A percentile compares a stretch with the other conserved stretches of the same genome.
Conservation (phyloP, 1,140 invertebrate species). For the Eueides isabella region DNA sequence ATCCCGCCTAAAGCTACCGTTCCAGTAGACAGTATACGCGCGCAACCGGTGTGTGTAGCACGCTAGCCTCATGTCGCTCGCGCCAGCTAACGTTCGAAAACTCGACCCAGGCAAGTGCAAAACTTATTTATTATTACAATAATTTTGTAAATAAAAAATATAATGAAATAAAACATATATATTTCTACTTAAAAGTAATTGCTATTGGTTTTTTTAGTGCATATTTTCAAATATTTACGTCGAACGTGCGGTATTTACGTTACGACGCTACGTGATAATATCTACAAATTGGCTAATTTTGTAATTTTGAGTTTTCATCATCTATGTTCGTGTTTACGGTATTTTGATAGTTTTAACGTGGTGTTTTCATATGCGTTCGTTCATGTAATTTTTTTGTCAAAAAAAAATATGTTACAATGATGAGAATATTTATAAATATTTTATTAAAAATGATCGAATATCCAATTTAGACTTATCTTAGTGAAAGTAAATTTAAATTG, state of each 20-base stretch:
- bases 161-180: not conserved
- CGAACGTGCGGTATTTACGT: not conserved
- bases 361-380: not conserved
- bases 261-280: not conserved
- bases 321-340: not conserved
- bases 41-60: conserved; percentile 62
- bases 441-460: no score
- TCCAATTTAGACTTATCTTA: no score
- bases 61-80: conserved; percentile 55
- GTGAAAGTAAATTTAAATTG: no score
- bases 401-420: not conserved
- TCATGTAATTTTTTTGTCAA: not conserved
- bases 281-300: not conserved
- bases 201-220: not conserved
- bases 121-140: not conserved
- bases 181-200: not conserved
- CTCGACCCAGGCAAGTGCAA: conserved; percentile 56
- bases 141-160: conserved; percentile 20
- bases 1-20: conserved; percentile 52
- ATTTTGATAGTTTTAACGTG: not conserved
- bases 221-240: not conserved
- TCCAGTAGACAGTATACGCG: conserved; percentile 58
- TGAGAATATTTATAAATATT: no score
- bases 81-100: conserved; percentile 41
- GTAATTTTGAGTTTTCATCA: not conserved